Percentiles rank a stretch among this genome's conserved stretches.
phyloP scores from a whole-genome alignment of 2,888 invertebrate genomes.

The Aproaerema taeniolella region DNA sequence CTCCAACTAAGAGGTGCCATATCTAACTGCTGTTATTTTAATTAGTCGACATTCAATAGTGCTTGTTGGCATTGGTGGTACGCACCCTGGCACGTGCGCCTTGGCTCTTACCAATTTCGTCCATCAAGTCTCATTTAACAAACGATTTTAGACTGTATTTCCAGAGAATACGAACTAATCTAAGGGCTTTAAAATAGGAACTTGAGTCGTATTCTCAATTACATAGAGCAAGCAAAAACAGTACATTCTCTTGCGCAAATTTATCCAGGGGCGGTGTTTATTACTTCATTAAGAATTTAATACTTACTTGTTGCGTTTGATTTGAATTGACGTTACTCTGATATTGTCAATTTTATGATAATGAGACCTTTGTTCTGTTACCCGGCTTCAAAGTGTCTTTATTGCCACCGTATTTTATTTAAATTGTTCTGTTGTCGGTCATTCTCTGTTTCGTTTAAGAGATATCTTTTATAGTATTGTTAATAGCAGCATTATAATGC shows the following conservation, averaged over 20 bases:
- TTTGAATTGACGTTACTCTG: conserved; percentile 8
- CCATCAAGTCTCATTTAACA: no score
- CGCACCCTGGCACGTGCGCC: conserved; percentile 20
- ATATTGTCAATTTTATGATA: conserved; percentile 9
- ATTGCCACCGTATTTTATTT: neutral
- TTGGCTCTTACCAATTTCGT: conserved; percentile 17
- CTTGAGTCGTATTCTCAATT: conserved; percentile 25
- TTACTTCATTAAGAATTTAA: conserved; percentile 27
- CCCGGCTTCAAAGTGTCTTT: neutral
- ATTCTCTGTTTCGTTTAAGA: no score
- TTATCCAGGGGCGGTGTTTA: conserved; percentile 24
- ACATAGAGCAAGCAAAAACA: conserved; percentile 33
- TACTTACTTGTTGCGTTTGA: conserved; percentile 6
- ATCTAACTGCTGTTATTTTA: conserved; percentile 18
- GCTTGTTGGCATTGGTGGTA: conserved; percentile 18
- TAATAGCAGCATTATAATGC: no score
- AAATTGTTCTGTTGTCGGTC: neutral
- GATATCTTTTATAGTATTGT: no score
- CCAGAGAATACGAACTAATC: no score
- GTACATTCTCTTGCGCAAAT: conserved; percentile 31
- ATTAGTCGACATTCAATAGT: conserved; percentile 16
- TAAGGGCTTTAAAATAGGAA: no score
- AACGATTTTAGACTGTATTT: no score
- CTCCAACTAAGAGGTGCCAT: conserved; percentile 12
- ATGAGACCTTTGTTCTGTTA: conserved; percentile 3